Base-by-base conservation (phyloP, 1,140 invertebrate genomes). In the Branchinecta lindahli region DNA sequence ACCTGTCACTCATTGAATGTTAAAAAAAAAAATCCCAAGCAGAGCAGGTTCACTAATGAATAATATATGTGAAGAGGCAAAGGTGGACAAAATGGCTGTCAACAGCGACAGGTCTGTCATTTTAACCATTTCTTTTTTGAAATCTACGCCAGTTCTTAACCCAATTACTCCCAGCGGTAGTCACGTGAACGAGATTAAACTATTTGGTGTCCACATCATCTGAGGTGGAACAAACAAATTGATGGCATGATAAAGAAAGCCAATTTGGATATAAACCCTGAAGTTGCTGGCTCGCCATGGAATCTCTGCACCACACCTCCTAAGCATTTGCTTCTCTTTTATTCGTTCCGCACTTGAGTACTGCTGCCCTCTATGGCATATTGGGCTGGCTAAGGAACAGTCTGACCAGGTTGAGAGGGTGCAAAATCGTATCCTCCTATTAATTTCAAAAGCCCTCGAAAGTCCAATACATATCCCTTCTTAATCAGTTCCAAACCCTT, bases 331-430 rank as follows among this genome's bases (percentile, higher is more conserved):
- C n/a, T 52, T 52, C 9, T 52, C 47, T 52, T 52, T 52, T 52
- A 52, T 52, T 52, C 47, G 47, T 52, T 52, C 47, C 47, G n/a
- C 47, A 52, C 47, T 52, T 52, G 47, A 52, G 47, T 52, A 52
- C 47, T 52, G 47, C n/a, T 52, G 47, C 47, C 47, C 47, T 52
- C 9, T 52, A 52, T 52, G 47, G 47, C 47, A 52, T 52, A 9
- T 52, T n/a, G 47, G 47, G 47, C 47, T 52, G 47, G n/a, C 47
- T 52, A 52, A n/a, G 47, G 47, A 52, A 52, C 47, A 52, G 47
- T 52, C 47, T 9, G n/a, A 52, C 47, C n/a, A n/a, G 47, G 47
- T 52, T 52, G 47, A 52, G 47, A 52, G 47, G 47, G 47, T 52
- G 47, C 47, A 52, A 52, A 9, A 52, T n/a, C n/a, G 47, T 52